These are phyloP conservation scores for Troilus luridus DNA, from an alignment of 2,888 invertebrate species.

Conservation along the genomic window DNA sequence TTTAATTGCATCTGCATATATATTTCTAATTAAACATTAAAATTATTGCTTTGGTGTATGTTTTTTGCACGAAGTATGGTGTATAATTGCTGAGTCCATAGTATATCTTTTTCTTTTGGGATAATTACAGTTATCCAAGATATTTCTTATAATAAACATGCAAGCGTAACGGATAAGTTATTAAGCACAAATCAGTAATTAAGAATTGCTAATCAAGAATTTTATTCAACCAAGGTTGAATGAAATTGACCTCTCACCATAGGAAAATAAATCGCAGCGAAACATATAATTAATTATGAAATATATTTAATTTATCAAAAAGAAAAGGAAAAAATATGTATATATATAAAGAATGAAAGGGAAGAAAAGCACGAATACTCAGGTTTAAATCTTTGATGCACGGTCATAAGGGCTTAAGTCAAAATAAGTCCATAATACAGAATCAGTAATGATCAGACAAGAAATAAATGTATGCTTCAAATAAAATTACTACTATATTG, in stretches of 20 bases:
- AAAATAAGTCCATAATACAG: no score
- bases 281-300: neutral
- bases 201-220: neutral
- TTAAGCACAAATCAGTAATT: slow-evolving; percentile 6
- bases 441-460: no score
- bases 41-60: neutral
- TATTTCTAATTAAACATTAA: neutral
- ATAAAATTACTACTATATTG: no score
- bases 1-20: neutral
- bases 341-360: no score
- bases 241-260: neutral
- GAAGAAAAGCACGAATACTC: no score
- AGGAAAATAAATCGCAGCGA: neutral
- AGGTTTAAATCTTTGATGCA: no score
- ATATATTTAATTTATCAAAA: no score
- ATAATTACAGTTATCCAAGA: neutral
- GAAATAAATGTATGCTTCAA: no score
- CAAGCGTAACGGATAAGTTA: neutral
- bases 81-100: no score
- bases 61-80: neutral
- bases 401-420: no score
- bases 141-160: neutral
- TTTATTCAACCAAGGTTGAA: neutral
- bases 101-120: neutral
- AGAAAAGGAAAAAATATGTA: no score